Base-by-base conservation (phyloP, 2,113 vertebrate genomes). In the Lucifuga dentata region DNA sequence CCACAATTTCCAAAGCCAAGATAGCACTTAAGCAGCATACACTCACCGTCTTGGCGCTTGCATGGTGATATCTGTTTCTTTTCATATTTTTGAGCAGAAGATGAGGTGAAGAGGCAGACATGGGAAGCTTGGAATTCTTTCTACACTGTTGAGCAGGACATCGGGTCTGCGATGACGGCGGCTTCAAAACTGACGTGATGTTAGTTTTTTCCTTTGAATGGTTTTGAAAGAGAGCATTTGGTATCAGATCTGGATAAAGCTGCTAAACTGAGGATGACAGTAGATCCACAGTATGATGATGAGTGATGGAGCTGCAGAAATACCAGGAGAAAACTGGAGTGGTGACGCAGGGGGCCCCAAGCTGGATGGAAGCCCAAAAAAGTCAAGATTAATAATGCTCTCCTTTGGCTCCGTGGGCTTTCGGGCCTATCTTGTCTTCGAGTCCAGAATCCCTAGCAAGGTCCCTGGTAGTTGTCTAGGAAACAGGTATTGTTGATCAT, bases 1-100 rank as follows among this genome's bases (percentile, higher is more conserved):
- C 87, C 84, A 63, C 90, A 78, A 62, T 63, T 81, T 82, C 78
- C 55, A 84, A 86, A 82, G 88, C 90, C 90, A 92, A 84, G 86
- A 86, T 70, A 88, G 89, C 89, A 87, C 86, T 91, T 91, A 90
- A 70, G 85, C 78, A 59, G 78, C 17, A 60, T 23, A 73, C 81
- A 84, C 77, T 87, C 76, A 87, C 82, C 81, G 77, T 89, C 87
- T 81, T 84, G 87, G 88, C 84, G 20, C 65, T 73, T 52, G 16
- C 17, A 3, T 64, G n/a, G 64, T 3, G 48, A 74, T 86, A 79
- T 91, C 90, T 90, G 89, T 84, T 91, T 89, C 88, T 89, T 84
- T 77, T 92, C 86, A 91, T 80, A 76, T 84, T 78, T 82, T 32
- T 73, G 61, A 41, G 38, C 46, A 23, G 38, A 39, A 48, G 76